phyloP scores from a whole-genome alignment of 1,140 invertebrate genomes.

The Nebria ingens region DNA sequence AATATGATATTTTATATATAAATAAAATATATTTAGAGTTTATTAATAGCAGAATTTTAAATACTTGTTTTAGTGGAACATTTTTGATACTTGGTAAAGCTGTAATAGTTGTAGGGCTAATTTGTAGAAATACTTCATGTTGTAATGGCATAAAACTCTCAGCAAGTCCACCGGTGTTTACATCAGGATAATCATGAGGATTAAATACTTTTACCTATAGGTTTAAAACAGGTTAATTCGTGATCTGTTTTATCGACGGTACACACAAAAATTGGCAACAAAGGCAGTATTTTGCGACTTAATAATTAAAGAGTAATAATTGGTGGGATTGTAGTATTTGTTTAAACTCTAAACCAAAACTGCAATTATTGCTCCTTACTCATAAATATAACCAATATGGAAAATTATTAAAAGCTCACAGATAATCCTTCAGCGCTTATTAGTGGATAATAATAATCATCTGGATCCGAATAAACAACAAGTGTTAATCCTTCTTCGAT shows the following conservation, averaged over 20 bases:
- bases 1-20: too few species aligned
- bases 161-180: slow-evolving; percentile 23
- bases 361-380: too few species aligned
- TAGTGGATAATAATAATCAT: slow-evolving; percentile 41
- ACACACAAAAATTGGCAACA: too few species aligned
- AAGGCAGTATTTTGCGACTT: too few species aligned
- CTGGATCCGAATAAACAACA: slow-evolving; percentile 33
- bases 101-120: slow-evolving; percentile 20
- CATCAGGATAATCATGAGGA: slow-evolving; percentile 38
- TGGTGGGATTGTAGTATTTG: too few species aligned
- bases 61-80: slow-evolving; percentile 22
- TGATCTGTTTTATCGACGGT: too few species aligned
- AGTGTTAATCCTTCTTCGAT: slow-evolving; percentile 34
- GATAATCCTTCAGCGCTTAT: slow-evolving; percentile 30
- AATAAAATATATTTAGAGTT: not conserved
- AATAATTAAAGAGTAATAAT: too few species aligned
- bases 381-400: too few species aligned
- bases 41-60: slow-evolving; percentile 14
- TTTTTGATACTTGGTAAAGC: slow-evolving; percentile 19
- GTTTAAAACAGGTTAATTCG: too few species aligned
- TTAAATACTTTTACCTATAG: slow-evolving; percentile 35
- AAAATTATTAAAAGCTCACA: too few species aligned
- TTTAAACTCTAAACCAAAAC: too few species aligned
- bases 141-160: slow-evolving; percentile 22
- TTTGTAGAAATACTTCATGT: slow-evolving; percentile 18